Conservation (phyloP, 2,113 vertebrate species). For the Gopherus evgoodei region DNA sequence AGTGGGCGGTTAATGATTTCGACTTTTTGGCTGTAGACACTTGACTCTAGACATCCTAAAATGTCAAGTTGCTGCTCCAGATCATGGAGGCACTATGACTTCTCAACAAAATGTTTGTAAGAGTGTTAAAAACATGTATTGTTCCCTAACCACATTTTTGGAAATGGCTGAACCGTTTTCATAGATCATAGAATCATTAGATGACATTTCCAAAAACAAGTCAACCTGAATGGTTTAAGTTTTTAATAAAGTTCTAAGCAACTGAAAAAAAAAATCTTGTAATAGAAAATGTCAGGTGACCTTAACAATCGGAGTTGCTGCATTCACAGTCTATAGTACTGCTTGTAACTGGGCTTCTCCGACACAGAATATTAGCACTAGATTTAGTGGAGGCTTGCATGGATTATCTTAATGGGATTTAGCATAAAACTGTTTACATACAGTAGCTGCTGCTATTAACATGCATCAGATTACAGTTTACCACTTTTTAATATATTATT, state of each 20-base stretch:
- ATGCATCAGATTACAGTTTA: background rate
- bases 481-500: conserved; percentile 49
- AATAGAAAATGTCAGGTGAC: background rate
- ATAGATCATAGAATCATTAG: too few relatives aligned
- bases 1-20: background rate
- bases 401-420: conserved; percentile 61
- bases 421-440: background rate
- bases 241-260: conserved; percentile 5
- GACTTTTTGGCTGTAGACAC: background rate
- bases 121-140: background rate
- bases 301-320: conserved; percentile 10
- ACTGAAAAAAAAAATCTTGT: background rate
- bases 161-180: background rate
- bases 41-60: background rate
- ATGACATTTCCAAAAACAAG: background rate
- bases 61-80: background rate
- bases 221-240: background rate
- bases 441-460: conserved; percentile 24
- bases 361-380: conserved; percentile 42
- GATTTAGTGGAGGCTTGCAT: conserved; percentile 3
- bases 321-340: conserved; percentile 23
- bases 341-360: conserved; percentile 45
- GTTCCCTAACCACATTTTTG: background rate
- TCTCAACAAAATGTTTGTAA: background rate
- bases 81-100: background rate